A percentile compares a stretch with the other conserved stretches of the same genome.
Conservation (phyloP, 2,113 vertebrate species). For the Aphyosemion australe region DNA sequence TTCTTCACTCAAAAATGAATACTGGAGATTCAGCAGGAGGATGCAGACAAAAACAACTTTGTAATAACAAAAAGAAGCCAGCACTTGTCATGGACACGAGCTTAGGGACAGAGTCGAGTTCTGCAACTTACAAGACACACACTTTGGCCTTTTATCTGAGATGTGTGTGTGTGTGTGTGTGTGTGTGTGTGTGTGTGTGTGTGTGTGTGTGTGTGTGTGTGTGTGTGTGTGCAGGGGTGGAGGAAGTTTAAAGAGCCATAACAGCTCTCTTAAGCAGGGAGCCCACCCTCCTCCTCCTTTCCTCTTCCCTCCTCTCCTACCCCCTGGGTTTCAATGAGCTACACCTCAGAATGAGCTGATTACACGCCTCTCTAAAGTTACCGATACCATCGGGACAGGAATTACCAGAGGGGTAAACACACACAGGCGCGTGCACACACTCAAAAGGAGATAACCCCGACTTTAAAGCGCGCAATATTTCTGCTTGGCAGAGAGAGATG, state of each 20-base stretch:
- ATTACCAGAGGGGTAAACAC: constrained; percentile 78
- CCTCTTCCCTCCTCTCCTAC: constrained; percentile 34
- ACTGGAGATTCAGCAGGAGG: no score
- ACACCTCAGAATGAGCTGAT: constrained; percentile 76
- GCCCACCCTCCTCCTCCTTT: constrained; percentile 30
- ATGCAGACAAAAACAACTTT: no score
- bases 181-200: no score
- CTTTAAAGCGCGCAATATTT: constrained; percentile 61
- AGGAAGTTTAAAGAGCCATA: constrained; percentile 51
- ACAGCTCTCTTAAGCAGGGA: constrained; percentile 48
- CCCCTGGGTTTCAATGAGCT: constrained; percentile 68
- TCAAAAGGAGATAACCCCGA: constrained; percentile 57
- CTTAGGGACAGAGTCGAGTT: constrained; percentile 13
- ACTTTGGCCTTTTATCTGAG: no score
- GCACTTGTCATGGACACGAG: constrained; percentile 38
- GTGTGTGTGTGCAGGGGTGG: constrained; percentile 17
- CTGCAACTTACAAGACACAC: no score
- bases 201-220: no score
- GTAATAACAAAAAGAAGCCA: no score
- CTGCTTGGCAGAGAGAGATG: constrained; percentile 26
- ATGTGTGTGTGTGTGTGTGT: neutral
- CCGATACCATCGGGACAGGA: constrained; percentile 75
- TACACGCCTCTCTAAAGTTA: constrained; percentile 74
- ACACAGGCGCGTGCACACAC: constrained; percentile 44
- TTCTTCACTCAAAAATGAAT: no score